Percentiles rank a stretch among this genome's conserved stretches.
Evolutionary conservation across 2,113 vertebrate genomes (phyloP).

Genomic region (Uria lomvia): DNA sequence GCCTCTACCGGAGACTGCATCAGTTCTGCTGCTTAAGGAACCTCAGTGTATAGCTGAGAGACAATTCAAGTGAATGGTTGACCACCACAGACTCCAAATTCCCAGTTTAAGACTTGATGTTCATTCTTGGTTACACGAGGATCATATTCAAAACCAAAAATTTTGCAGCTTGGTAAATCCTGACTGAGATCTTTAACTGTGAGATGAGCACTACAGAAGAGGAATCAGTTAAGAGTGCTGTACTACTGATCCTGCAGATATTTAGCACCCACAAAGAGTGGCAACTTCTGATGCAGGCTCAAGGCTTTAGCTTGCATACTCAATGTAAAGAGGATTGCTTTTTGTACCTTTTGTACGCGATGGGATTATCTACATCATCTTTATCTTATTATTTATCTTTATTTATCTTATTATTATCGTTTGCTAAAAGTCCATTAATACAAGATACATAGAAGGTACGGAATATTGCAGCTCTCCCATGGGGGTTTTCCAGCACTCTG

Average conservation of each 20-base stretch:
- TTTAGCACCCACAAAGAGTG: background rate
- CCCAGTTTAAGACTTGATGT: background rate
- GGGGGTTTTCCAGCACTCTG: background rate
- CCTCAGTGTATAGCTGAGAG: rapidly evolving
- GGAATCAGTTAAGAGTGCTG: background rate
- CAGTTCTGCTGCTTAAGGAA: background rate
- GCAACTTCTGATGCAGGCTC: background rate
- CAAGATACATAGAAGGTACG: background rate
- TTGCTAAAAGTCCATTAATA: background rate
- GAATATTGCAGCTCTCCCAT: background rate
- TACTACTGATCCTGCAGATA: background rate
- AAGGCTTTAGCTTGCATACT: background rate
- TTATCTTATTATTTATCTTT: background rate
- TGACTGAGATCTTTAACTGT: background rate
- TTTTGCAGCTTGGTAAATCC: background rate
- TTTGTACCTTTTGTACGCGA: background rate
- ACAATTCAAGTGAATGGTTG: background rate
- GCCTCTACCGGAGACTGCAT: background rate
- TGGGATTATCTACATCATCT: background rate
- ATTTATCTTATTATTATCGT: background rate
- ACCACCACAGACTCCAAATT: background rate
- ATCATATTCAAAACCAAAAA: background rate
- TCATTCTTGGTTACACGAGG: background rate
- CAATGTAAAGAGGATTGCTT: background rate
- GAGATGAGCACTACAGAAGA: background rate